Base-by-base conservation (phyloP, 2,797 vertebrate genomes). In the Gymnocypris eckloni region DNA sequence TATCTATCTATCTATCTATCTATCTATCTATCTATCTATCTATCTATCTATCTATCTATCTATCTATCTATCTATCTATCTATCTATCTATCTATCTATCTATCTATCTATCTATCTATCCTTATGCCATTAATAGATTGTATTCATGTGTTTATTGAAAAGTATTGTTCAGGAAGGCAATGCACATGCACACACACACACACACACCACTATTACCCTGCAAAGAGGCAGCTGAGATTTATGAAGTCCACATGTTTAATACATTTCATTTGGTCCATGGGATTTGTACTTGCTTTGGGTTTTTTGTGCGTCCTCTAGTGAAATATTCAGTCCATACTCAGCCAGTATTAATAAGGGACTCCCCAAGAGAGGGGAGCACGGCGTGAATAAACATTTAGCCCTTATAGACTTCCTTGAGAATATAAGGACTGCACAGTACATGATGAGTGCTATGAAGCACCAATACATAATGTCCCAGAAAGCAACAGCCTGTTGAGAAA, bases 161-260 rank as follows among this genome's bases (percentile, higher is more conserved):
- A 56, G 39, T 50, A 77, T 12, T 81, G 50, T 81, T 83, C 76
- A 71, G 59, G 22, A 79, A 81, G 54, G 75, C 56, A 61, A 16
- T 2, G 41, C 66, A 61, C 56, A 22, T 2, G 41, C 66, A 61
- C 64, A 43, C 67, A 59, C 25, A 66, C 71, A 8, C 48, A 28
- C 28, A 54, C 61, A 83, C 9, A 76, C 37, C 52, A 50, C 77
- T 73, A 61, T 84, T 82, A 81, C 64, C 80, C 48, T 80, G 48
- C 52, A 90, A 91, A 69, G 92, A 93, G 92, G 91, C 91, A 91
- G 92, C 90, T 90, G 90, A 94, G 94, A 95, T 95, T 95, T 95
- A 95, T 95, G 93, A 94, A 95, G 93, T 94, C 94, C 94, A 95
- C 95, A 95, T 96, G 95, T 95, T 96, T 95, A 95, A 96, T 95